A percentile compares a stretch with the other conserved stretches of the same genome.
Evolutionary conservation across 2,113 vertebrate genomes (phyloP).

Genomic region (Embiotoca jacksoni): DNA sequence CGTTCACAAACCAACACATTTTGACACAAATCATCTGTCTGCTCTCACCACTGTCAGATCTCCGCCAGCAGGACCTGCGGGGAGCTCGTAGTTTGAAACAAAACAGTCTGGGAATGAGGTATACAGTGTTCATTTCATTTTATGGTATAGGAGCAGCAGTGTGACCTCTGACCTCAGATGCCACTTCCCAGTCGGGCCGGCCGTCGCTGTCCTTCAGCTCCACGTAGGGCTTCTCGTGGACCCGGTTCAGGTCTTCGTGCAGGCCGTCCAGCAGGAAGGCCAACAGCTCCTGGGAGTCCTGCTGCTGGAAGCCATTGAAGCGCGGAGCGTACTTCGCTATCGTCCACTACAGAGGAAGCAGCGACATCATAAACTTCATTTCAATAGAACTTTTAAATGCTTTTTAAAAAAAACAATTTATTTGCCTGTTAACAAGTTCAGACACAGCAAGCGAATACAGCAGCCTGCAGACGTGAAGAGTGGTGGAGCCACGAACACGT

Average conservation of each 20-base stretch:
- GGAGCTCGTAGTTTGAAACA: not conserved
- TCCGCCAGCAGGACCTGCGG: not conserved
- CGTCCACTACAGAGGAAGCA: constrained; percentile 88
- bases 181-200: constrained; percentile 96
- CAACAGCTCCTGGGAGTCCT: constrained; percentile 97
- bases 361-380: not conserved
- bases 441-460: not conserved
- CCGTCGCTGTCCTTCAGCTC: constrained; percentile 98
- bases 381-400: not conserved
- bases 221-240: constrained; percentile 98
- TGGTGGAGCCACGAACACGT: too few relatives aligned
- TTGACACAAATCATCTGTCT: too few relatives aligned
- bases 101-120: not conserved
- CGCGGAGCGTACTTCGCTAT: constrained; percentile 99
- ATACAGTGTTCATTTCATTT: not conserved
- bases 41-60: too few relatives aligned
- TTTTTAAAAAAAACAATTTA: too few relatives aligned
- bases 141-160: not conserved
- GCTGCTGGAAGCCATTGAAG: constrained; percentile 98
- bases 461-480: too few relatives aligned
- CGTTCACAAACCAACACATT: too few relatives aligned
- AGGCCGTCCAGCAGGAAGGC: constrained; percentile 98
- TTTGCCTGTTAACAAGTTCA: too few relatives aligned
- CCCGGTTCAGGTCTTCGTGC: constrained; percentile 97
- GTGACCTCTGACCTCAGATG: constrained; percentile 90